Percentiles rank a stretch among this genome's conserved stretches.
Evolutionary conservation across 2,888 invertebrate species (phyloP).

Genomic region (Nowickia ferox): DNA sequence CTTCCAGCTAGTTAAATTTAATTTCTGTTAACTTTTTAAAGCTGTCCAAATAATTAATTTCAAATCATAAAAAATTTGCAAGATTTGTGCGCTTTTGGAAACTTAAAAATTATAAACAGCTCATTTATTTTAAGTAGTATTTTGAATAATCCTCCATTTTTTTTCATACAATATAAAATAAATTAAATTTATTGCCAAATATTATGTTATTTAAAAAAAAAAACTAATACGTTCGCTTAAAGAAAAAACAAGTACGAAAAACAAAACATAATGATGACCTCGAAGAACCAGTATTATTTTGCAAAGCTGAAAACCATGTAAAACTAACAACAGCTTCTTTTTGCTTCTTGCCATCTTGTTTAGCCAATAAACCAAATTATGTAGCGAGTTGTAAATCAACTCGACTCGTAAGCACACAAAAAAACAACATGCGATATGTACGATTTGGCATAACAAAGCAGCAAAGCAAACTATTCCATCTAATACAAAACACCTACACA

Average conservation of each 20-base stretch:
- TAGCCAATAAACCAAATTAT: conserved; percentile 44
- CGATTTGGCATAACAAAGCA: not conserved
- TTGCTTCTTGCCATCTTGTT: conserved; percentile 38
- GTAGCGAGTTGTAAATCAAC: conserved; percentile 30
- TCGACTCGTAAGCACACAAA: not conserved
- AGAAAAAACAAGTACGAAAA: conserved; percentile 14
- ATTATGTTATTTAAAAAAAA: conserved; percentile 29
- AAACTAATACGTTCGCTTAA: conserved; percentile 48
- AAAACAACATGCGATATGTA: not conserved
- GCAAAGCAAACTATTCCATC: conserved; percentile 28
- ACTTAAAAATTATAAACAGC: conserved; percentile 21
- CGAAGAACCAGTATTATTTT: conserved; percentile 57
- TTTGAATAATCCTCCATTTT: not conserved
- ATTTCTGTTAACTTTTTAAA: not conserved
- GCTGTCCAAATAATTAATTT: not conserved
- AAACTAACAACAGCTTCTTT: conserved; percentile 37
- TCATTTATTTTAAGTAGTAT: conserved; percentile 47
- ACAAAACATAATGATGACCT: conserved; percentile 57
- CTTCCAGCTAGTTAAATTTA: too few relatives aligned
- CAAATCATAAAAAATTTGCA: not conserved
- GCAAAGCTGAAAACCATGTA: conserved; percentile 37
- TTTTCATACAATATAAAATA: not conserved
- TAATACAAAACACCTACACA: conserved; percentile 61
- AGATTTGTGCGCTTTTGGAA: not conserved
- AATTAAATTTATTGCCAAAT: conserved; percentile 42